Evolutionary conservation across 2,113 vertebrate genomes (phyloP), one percentile per base, ranked within the genome.

Genomic region (Microcebus ravelobensis): DNA sequence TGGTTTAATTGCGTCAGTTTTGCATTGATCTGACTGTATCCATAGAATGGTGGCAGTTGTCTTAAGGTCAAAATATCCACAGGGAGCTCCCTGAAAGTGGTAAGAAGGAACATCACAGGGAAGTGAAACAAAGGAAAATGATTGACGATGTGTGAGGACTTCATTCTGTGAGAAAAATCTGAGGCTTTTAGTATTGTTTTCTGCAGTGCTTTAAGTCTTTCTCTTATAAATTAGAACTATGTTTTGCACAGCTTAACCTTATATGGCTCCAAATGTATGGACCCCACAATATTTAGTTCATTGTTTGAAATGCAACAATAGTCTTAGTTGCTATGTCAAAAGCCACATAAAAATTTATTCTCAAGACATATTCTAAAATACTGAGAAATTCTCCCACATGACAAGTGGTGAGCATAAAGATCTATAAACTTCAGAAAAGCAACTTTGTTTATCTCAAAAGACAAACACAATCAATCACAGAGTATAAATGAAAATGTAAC

Each of bases 41-140:
- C 96, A 52, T 97, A 89, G 95, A 98, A 92, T 88, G 45, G 20
- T 96, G 25, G 39, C 20, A 52, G 74, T 93, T 97, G 96, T 94
- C 85, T 96, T 94, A 42, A 50, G 65, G 55, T 97, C 97, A 97
- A 87, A 79, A 65, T 96, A 91, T 94, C 90, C 95, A 97, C 61
- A 50, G 93, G 79, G 97, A 96, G 9, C 95, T 97, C 36, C 11
- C 39, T 94, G 84, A 97, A 97, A 97, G 81, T 85, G 71, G 55
- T 71, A 94, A 11, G 17, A 91, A 94, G 77, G 31, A 10, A 97
- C 91, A 84, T 90, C 61, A 97, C 86, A 97, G 77, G 61, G 70
- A 95, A 79, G 23, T 21, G 85, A 86, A 77, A 95, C 10, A 83
- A 76, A 95, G 50, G 42, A 59, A 55, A 95, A 57, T 81, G 79